Evolutionary conservation across 2,113 vertebrate genomes (phyloP), one percentile per base, ranked within the genome.

Genomic region (Pandion haliaetus): DNA sequence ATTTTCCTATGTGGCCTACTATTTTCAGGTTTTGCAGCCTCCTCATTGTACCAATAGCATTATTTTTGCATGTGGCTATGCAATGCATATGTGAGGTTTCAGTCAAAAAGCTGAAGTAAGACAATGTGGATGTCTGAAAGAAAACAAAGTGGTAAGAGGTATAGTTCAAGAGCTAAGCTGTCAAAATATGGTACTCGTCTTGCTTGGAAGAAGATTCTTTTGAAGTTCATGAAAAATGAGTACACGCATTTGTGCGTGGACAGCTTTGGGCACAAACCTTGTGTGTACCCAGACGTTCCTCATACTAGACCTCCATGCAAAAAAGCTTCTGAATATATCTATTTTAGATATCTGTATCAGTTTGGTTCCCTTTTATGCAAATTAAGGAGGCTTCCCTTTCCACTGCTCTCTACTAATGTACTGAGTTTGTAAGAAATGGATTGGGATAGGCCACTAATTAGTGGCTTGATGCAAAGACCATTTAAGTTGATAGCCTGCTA

Each of bases 401-500:
- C 25, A 28, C 21, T 50, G 52, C 25, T 73, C 8, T 82, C 31
- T 74, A 0, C 40, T 44, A 17, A 57, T 29, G 21, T 32, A 21
- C 12, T 36, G 57, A 17, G 6, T 91, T 91, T 50, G n/a, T 59
- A 47, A 72, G 81, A 73, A 55, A 9, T 86, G 49, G 23, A 24
- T 85, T 82, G 91, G 66, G 49, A 47, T 72, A 66, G 86, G 32
- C 40, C 18, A 21, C 49, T 93, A 72, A 62, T 91, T 82, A 76
- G 47, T 72, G 71, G 38, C 65, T 79, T 50, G n/a, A 85, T 91
- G 62, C 54, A 72, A 79, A 93, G 82, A 65, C 36, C 28, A 8
- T 86, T 92, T 52, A 50, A 82, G 52, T 65, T 93, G 91, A 92
- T 94, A 82, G 91, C 80, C 52, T 89, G 65, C 83, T 49, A 82